phyloP scores from a whole-genome alignment of 2,888 invertebrate species.

The Adelognathus sp. region DNA sequence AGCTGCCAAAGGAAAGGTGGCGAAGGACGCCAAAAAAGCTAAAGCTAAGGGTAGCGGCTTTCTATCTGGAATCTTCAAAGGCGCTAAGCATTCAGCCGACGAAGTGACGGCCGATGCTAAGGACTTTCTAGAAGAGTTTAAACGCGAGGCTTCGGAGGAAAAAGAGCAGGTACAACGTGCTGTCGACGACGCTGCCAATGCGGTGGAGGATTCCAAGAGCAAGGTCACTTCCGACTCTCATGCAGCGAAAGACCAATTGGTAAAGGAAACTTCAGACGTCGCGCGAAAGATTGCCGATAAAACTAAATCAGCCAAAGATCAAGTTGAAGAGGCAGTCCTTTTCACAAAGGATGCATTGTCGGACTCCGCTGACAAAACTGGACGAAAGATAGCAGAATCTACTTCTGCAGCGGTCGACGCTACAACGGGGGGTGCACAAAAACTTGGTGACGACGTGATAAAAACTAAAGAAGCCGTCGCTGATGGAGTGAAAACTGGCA shows the following conservation, averaged over 20 bases:
- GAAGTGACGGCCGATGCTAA: constrained; percentile 63
- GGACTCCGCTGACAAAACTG: constrained; percentile 37
- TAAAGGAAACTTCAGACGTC: constrained; percentile 34
- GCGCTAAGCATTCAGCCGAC: constrained; percentile 67
- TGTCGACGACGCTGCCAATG: constrained; percentile 28
- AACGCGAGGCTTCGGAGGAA: constrained; percentile 65
- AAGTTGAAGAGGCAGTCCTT: constrained; percentile 15
- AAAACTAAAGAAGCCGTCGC: constrained; percentile 24
- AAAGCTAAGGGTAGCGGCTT: too few relatives aligned
- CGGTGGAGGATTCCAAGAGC: constrained; percentile 55
- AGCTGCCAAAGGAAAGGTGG: too few relatives aligned
- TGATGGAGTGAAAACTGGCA: constrained; percentile 43
- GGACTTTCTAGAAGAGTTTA: constrained; percentile 68
- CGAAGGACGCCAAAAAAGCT: too few relatives aligned
- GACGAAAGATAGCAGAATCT: constrained; percentile 19
- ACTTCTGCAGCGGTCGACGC: constrained; percentile 71
- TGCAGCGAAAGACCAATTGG: constrained; percentile 50
- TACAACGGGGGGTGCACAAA: constrained; percentile 72
- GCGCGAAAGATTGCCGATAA: background rate
- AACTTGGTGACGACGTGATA: constrained; percentile 45
- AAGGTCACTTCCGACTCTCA: constrained; percentile 35
- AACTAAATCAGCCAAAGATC: constrained; percentile 24
- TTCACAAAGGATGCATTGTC: constrained; percentile 57
- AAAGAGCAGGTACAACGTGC: constrained; percentile 47
- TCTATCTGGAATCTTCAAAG: constrained; percentile 70